phyloP scores from a whole-genome alignment of 1,140 invertebrate species.

The Hormaphis cornu region DNA sequence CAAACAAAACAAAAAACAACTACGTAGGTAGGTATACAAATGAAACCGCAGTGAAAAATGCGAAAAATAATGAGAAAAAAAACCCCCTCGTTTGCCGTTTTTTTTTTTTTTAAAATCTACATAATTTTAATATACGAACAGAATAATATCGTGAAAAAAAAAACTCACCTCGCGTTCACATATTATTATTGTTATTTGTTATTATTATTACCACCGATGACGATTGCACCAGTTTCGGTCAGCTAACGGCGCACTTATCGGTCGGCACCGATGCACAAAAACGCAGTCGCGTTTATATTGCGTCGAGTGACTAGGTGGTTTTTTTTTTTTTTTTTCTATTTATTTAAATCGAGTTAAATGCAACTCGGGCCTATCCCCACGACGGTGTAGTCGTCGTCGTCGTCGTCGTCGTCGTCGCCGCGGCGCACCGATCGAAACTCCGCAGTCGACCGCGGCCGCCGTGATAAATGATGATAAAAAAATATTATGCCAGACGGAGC shows the following conservation, averaged over 20 bases:
- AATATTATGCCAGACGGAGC: background rate
- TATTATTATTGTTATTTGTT: too few species aligned
- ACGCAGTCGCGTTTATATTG: conserved; percentile 17
- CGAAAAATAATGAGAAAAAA: too few species aligned
- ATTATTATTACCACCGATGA: too few species aligned
- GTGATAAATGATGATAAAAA: background rate
- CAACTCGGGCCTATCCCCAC: conserved; percentile 28
- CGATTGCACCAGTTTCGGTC: background rate
- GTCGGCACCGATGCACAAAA: conserved; percentile 2
- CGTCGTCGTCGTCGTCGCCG: too few species aligned
- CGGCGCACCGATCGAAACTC: conserved; percentile 4
- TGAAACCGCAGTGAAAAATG: too few species aligned
- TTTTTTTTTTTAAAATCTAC: too few species aligned
- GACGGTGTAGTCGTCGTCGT: too few species aligned
- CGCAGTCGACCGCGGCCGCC: background rate
- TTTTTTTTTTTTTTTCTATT: too few species aligned
- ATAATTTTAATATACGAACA: too few species aligned
- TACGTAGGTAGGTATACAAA: background rate
- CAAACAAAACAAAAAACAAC: background rate
- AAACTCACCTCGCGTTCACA: conserved; percentile 16
- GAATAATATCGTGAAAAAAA: background rate
- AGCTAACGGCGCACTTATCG: conserved; percentile 18
- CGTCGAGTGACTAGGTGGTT: conserved; percentile 21
- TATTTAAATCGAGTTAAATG: conserved; percentile 27
- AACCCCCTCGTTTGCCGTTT: too few species aligned